These are phyloP conservation scores for Drosophila erecta DNA, from an alignment of 1,140 invertebrate species.

Conservation along the genomic window DNA sequence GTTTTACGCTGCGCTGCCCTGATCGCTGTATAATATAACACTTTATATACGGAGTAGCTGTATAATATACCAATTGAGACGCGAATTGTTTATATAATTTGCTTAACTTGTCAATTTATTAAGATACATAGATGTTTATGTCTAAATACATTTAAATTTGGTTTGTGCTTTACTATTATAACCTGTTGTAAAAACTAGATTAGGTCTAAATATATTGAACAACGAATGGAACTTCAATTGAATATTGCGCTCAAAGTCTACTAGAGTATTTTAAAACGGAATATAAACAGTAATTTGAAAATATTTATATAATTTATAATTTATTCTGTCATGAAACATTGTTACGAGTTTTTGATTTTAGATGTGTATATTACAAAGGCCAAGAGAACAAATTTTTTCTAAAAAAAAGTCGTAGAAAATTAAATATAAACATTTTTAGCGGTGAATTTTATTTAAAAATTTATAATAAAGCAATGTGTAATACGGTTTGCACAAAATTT, in stretches of 20 bases:
- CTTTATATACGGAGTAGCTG: too few species aligned
- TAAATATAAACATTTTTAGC: too few species aligned
- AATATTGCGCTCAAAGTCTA: conserved; percentile 1
- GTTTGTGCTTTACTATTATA: conserved; percentile 65
- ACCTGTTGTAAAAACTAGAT: conserved; percentile 15
- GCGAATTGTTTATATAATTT: too few species aligned
- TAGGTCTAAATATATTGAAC: conserved; percentile 5
- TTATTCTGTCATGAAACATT: background rate
- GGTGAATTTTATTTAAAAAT: background rate
- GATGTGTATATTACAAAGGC: background rate
- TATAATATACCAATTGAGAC: too few species aligned
- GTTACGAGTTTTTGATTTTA: background rate
- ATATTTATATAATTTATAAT: too few species aligned
- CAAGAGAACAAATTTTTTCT: background rate
- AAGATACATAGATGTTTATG: conserved; percentile 14
- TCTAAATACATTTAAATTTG: conserved; percentile 49
- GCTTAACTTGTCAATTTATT: conserved; percentile 6
- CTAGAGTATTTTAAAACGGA: too few species aligned
- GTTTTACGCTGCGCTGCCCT: too few species aligned
- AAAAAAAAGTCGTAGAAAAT: too few species aligned
- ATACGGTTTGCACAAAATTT: background rate
- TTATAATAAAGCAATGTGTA: background rate
- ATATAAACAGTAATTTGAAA: too few species aligned
- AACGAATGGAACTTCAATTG: background rate
- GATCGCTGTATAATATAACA: too few species aligned